phyloP scores from a whole-genome alignment of 2,113 vertebrate species.

The Malaclemys terrapin region DNA sequence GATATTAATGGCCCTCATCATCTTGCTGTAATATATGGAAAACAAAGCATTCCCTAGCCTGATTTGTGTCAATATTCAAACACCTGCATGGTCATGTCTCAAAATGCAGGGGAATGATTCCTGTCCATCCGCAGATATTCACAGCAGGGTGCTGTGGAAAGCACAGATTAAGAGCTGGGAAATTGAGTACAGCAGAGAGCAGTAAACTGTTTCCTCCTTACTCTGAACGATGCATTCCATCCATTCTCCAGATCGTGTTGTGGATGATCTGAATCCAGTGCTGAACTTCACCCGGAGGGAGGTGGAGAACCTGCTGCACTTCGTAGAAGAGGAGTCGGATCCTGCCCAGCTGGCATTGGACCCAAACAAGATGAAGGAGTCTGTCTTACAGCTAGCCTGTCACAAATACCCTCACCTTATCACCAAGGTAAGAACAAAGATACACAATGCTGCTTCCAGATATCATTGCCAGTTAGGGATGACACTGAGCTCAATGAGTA shows the following conservation, averaged over 20 bases:
- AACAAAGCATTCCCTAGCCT: not conserved
- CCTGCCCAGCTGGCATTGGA: conserved; percentile 75
- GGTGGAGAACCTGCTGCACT: conserved; percentile 98
- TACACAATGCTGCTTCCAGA: too few relatives aligned
- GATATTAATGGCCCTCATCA: not conserved
- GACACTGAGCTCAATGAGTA: not conserved
- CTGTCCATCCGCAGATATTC: not conserved
- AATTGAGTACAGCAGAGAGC: not conserved
- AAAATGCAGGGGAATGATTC: not conserved
- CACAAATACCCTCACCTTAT: conserved; percentile 92
- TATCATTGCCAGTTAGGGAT: not conserved
- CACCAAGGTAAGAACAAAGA: conserved; percentile 88
- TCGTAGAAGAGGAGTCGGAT: conserved; percentile 95
- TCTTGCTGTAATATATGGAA: not conserved
- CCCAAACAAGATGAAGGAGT: conserved; percentile 81
- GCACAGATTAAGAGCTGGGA: not conserved
- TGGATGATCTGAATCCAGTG: conserved; percentile 97
- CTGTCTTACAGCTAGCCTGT: conserved; percentile 90
- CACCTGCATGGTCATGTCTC: not conserved
- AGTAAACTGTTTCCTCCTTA: not conserved
- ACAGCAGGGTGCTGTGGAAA: not conserved
- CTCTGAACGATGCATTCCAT: not conserved
- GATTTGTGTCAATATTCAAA: not conserved
- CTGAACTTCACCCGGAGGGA: conserved; percentile 96
- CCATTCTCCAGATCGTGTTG: conserved; percentile 90